These are phyloP conservation scores for Schrankia costaestrigalis DNA, from an alignment of 2,888 invertebrate species.

Conservation along the genomic window DNA sequence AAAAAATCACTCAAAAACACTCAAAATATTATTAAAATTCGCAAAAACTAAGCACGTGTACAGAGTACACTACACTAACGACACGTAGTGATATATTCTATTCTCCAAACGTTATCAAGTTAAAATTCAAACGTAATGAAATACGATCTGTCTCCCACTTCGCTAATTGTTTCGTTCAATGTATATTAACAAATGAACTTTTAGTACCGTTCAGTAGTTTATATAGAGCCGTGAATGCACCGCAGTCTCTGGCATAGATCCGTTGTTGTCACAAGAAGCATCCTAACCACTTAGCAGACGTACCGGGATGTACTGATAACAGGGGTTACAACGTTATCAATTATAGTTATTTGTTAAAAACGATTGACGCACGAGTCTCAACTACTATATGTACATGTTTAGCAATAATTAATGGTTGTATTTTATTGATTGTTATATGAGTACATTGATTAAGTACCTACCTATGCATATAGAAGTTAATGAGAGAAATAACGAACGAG, in stretches of 20 bases:
- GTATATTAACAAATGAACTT: slow-evolving; percentile 51
- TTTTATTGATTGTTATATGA: too few species aligned
- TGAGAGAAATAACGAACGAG: too few species aligned
- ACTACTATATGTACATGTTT: slow-evolving; percentile 41
- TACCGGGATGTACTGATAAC: slow-evolving; percentile 75
- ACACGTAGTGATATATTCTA: not conserved
- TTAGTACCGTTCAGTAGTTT: slow-evolving; percentile 45
- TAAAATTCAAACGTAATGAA: slow-evolving; percentile 32
- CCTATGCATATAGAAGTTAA: too few species aligned
- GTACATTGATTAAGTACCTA: too few species aligned
- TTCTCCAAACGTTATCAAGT: slow-evolving; percentile 27
- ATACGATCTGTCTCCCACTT: slow-evolving; percentile 26
- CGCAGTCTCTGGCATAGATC: slow-evolving; percentile 30
- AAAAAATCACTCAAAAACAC: slow-evolving; percentile 10
- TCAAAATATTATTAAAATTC: slow-evolving; percentile 17
- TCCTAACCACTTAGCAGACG: slow-evolving; percentile 68
- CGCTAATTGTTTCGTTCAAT: slow-evolving; percentile 45
- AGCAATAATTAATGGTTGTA: slow-evolving; percentile 24
- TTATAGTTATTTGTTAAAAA: slow-evolving; percentile 67
- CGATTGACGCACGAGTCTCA: slow-evolving; percentile 76
- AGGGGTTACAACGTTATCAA: slow-evolving; percentile 73
- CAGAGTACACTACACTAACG: slow-evolving; percentile 4
- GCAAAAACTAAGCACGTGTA: slow-evolving; percentile 1
- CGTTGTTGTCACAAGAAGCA: slow-evolving; percentile 53
- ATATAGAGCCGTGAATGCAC: slow-evolving; percentile 62